phyloP scores from a whole-genome alignment of 2,888 invertebrate genomes.

The Lasioglossum zephyrum region DNA sequence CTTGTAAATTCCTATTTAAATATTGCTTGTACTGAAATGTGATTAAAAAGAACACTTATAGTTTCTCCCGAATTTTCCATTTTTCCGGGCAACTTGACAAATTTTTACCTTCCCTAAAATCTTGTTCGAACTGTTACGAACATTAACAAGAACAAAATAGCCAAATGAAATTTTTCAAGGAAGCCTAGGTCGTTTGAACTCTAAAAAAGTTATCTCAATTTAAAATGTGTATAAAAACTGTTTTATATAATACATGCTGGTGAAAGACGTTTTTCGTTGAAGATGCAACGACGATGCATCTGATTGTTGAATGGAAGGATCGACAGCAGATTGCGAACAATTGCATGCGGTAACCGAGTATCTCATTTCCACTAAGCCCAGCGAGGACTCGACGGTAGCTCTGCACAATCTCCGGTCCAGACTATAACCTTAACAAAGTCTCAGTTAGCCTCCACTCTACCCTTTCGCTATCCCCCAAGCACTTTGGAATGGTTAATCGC shows the following conservation, averaged over 20 bases:
- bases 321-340: background rate
- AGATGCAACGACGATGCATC: background rate
- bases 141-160: too few relatives aligned
- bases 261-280: background rate
- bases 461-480: conserved; percentile 26
- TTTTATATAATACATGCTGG: background rate
- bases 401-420: conserved; percentile 56
- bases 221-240: background rate
- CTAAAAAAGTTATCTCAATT: background rate
- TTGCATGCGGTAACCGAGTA: conserved; percentile 14
- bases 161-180: too few relatives aligned
- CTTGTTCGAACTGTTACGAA: too few relatives aligned
- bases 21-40: too few relatives aligned
- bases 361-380: conserved; percentile 22
- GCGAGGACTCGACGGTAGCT: conserved; percentile 24
- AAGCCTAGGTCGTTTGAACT: too few relatives aligned
- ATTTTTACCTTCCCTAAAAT: too few relatives aligned
- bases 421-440: conserved; percentile 60
- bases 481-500: conserved; percentile 55
- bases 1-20: too few relatives aligned
- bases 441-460: conserved; percentile 20
- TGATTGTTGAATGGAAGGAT: background rate
- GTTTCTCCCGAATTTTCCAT: too few relatives aligned
- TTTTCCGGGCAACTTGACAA: too few relatives aligned
- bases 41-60: too few relatives aligned